A percentile compares a stretch with the other conserved stretches of the same genome.
phyloP scores from a whole-genome alignment of 2,888 invertebrate genomes.

The Lamellibrachia columna region DNA sequence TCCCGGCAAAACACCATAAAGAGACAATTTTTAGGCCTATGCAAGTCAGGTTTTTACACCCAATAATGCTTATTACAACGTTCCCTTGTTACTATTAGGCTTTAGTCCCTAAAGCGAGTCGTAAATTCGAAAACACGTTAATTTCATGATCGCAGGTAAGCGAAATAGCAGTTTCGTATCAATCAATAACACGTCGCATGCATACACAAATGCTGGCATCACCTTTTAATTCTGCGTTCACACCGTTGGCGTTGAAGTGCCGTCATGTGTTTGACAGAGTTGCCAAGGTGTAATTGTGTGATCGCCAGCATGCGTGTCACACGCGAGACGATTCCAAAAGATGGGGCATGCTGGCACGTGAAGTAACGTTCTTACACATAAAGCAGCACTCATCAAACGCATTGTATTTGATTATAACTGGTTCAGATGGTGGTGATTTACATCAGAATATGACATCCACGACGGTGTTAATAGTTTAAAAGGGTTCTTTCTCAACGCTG shows the following conservation, averaged over 20 bases:
- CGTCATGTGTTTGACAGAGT: neutral
- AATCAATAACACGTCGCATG: neutral
- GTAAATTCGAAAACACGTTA: no score
- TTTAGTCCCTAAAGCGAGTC: no score
- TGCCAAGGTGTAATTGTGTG: neutral
- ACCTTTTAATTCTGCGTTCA: neutral
- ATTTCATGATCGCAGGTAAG: neutral
- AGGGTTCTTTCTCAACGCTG: neutral
- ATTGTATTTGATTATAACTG: no score
- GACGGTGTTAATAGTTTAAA: neutral
- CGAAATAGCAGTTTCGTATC: neutral
- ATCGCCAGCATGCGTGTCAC: neutral
- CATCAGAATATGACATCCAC: no score
- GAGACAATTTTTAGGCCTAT: no score
- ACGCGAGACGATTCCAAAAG: neutral
- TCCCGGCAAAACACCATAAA: no score
- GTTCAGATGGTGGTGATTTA: no score
- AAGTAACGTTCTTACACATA: neutral
- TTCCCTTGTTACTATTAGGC: no score
- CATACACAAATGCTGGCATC: neutral
- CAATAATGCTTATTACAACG: no score
- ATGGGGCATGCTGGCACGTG: neutral
- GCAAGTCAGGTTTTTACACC: no score
- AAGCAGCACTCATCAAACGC: neutral
- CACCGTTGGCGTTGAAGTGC: neutral